Percentiles rank a stretch among this genome's conserved stretches.
Conservation (phyloP, 2,888 invertebrate species). For the Latrodectus hesperus region DNA sequence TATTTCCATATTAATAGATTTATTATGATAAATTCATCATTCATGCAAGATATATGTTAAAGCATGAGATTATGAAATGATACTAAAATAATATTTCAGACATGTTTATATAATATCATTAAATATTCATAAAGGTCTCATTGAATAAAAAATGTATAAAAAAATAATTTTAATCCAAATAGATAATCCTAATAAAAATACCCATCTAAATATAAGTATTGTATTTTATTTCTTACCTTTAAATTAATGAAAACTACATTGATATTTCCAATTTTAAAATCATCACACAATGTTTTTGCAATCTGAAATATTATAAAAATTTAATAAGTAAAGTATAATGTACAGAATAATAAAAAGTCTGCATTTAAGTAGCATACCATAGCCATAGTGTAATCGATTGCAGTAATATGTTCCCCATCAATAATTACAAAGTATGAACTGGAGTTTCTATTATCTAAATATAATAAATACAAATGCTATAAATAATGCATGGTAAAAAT, state of each 20-base stretch:
- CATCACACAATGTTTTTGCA: slow-evolving; percentile 57
- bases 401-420: slow-evolving; percentile 70
- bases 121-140: neutral
- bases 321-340: neutral
- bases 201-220: too few species aligned
- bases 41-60: too few species aligned
- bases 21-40: too few species aligned
- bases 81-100: neutral
- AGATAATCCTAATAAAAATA: too few species aligned
- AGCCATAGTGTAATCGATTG: slow-evolving; percentile 70
- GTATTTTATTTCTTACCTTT: slow-evolving; percentile 23
- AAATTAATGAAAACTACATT: slow-evolving; percentile 62
- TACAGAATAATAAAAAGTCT: neutral
- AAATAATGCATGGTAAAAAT: too few species aligned
- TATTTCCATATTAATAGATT: too few species aligned
- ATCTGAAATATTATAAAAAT: slow-evolving; percentile 51
- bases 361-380: slow-evolving; percentile 61
- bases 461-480: too few species aligned
- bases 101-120: neutral
- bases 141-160: neutral
- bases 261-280: slow-evolving; percentile 52
- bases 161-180: too few species aligned
- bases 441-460: slow-evolving; percentile 14
- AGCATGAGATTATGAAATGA: too few species aligned
- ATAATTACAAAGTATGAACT: slow-evolving; percentile 58